Evolutionary conservation across 1,140 invertebrate species (phyloP).

Genomic region (Euura lappo): DNA sequence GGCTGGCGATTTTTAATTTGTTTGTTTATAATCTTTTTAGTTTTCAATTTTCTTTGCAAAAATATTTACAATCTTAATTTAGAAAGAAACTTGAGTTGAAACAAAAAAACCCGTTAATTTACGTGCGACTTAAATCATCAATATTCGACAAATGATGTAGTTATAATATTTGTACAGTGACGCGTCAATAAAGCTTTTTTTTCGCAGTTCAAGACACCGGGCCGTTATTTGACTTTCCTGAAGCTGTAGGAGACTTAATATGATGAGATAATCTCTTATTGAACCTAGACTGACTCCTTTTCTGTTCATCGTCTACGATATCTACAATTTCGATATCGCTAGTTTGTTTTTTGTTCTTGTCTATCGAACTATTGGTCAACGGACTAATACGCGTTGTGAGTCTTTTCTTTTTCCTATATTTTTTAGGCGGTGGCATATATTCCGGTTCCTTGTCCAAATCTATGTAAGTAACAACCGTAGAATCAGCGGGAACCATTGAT

Average conservation of each 20-base stretch:
- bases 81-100: too few species aligned
- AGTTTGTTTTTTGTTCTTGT: constrained; percentile 8
- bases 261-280: constrained; percentile 33
- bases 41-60: not conserved
- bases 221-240: constrained; percentile 28
- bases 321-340: constrained; percentile 29
- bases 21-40: not conserved
- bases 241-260: constrained; percentile 19
- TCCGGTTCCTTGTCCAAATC: not conserved
- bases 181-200: not conserved
- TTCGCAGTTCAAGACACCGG: constrained; percentile 27
- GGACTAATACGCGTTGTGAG: constrained; percentile 21
- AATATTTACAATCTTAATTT: too few species aligned
- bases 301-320: constrained; percentile 34
- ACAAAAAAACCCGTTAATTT: too few species aligned
- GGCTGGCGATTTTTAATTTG: too few species aligned
- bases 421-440: not conserved
- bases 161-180: not conserved
- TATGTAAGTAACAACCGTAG: not conserved
- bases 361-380: constrained; percentile 21
- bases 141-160: not conserved
- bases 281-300: constrained; percentile 16
- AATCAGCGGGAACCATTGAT: not conserved
- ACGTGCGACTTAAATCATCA: not conserved
- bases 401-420: constrained; percentile 26